Base-by-base conservation (phyloP, 2,888 invertebrate genomes). In the Drosophila crucigera region DNA sequence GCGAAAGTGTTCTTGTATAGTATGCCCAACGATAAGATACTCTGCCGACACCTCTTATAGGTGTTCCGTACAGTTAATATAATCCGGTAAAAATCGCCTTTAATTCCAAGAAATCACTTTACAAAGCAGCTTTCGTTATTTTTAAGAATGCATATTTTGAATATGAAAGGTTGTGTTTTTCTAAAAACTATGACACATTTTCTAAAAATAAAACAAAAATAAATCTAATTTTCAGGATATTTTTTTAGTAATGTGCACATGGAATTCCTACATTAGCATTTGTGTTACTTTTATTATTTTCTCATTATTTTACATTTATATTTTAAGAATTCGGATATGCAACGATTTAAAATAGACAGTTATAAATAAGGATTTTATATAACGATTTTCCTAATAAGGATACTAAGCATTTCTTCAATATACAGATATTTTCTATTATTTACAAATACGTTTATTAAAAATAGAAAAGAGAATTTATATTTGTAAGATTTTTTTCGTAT, bases 111-210 rank as follows among this genome's bases (percentile, higher is more conserved):
- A 6, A 22, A 47, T 22, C 1, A 7, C n/a, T 4, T n/a, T 3
- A 37, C 39, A 39, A n/a, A 41, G 10, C 2, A 11, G 19, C n/a
- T 10, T 41, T 9, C n/a, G 9, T 4, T 41, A 10, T n/a, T 41
- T 41, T 41, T n/a, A n/a, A 41, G n/a, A 22, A 41, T 41, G 2
- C 1, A 11, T n/a, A n/a, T 41, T n/a, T 41, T 41, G 0, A 2
- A n/a, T n/a, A 1, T 41, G 0, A n/a, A n/a, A 11, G n/a, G 4
- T 10, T 9, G 0, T 0, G 0, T 4, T n/a, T 9, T 39, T 3
- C 39, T 39, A 4, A 39, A 41, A n/a, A 1, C 0, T 4, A 0
- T 0, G 4, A 2, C 41, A 2, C 1, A 2, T 6, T 6, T 37
- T 4, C 4, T 3, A 1, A 31, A 33, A 33, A 33, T 1, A 33